phyloP scores from a whole-genome alignment of 2,888 invertebrate genomes.

The Sceliomorpha sp. region DNA sequence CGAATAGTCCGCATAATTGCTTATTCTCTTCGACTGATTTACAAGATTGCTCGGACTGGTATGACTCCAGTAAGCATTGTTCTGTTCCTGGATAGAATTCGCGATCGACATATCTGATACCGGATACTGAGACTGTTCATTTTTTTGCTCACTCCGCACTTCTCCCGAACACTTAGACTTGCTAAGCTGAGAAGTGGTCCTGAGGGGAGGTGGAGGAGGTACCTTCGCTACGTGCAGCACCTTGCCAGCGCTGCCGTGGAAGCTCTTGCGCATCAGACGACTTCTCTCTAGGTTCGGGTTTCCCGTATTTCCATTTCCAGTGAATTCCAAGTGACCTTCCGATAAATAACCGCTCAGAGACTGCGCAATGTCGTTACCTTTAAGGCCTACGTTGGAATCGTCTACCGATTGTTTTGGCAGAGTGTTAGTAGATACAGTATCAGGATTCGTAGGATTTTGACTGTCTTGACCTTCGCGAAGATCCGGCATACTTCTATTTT shows the following conservation, averaged over 20 bases:
- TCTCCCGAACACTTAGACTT: conserved; percentile 84
- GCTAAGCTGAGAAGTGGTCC: conserved; percentile 92
- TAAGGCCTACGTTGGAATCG: conserved; percentile 87
- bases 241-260: conserved; percentile 91
- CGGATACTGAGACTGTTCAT: conserved; percentile 65
- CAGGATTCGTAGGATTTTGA: conserved; percentile 67
- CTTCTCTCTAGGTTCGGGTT: conserved; percentile 93
- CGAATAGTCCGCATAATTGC: conserved; percentile 72
- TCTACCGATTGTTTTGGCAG: conserved; percentile 83
- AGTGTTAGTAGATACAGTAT: conserved; percentile 74
- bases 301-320: conserved; percentile 82
- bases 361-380: conserved; percentile 83
- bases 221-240: conserved; percentile 91
- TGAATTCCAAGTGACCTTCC: conserved; percentile 92
- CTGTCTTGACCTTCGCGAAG: conserved; percentile 89
- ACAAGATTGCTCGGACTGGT: conserved; percentile 62
- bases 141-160: conserved; percentile 77
- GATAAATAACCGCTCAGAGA: conserved; percentile 90
- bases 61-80: conserved; percentile 72
- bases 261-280: conserved; percentile 93
- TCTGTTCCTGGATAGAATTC: conserved; percentile 78
- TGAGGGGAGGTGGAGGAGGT: conserved; percentile 90
- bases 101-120: conserved; percentile 55
- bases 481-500: conserved; percentile 96
- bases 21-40: conserved; percentile 55